phyloP scores from a whole-genome alignment of 2,888 invertebrate species.

The Nomada lathburiana region DNA sequence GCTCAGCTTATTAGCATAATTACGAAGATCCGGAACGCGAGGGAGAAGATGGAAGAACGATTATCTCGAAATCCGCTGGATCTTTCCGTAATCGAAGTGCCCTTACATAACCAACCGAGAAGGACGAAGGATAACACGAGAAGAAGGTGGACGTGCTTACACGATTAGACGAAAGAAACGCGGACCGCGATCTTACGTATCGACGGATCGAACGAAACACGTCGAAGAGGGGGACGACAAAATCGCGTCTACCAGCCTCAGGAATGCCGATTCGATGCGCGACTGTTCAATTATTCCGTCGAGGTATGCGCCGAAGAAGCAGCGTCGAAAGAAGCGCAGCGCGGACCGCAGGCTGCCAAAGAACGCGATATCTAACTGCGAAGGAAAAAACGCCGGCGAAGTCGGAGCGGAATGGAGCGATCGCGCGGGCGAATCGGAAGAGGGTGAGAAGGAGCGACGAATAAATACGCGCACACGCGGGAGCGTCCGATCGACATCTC shows the following conservation, averaged over 20 bases:
- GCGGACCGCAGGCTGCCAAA: constrained; percentile 30
- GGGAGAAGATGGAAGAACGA: not conserved
- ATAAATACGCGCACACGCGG: not conserved
- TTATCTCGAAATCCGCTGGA: constrained; percentile 4
- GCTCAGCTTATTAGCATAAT: constrained; percentile 24
- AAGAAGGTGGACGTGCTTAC: not conserved
- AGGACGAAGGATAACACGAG: no score
- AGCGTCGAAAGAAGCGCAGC: constrained; percentile 18
- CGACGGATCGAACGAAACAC: not conserved
- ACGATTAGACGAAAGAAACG: not conserved
- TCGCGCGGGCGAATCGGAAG: not conserved
- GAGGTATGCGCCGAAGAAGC: constrained; percentile 42
- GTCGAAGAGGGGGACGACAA: not conserved
- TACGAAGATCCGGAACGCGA: constrained; percentile 4
- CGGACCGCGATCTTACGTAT: not conserved
- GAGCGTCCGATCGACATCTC: constrained; percentile 19
- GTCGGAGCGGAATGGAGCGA: not conserved
- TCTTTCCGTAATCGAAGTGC: constrained; percentile 1
- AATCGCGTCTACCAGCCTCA: constrained; percentile 1
- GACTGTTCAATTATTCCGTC: constrained; percentile 22
- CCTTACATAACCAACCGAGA: no score
- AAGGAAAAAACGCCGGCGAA: constrained; percentile 3
- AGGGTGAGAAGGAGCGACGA: not conserved
- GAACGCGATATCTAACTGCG: constrained; percentile 31
- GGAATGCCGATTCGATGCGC: constrained; percentile 23